phyloP scores from a whole-genome alignment of 2,888 invertebrate species.

The Mamestra brassicae region DNA sequence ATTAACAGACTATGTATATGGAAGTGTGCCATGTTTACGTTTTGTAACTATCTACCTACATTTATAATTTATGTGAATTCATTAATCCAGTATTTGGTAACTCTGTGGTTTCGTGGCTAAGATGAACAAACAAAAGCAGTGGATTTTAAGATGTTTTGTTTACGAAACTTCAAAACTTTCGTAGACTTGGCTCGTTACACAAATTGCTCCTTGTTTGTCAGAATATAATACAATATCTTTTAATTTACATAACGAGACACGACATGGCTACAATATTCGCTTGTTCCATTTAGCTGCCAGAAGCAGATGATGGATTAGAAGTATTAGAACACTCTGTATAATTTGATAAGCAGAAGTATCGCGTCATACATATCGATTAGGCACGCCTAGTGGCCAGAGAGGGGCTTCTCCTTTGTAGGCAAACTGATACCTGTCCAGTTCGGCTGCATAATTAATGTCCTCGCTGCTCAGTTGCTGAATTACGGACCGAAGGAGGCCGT shows the following conservation, averaged over 20 bases:
- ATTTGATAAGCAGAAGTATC: conserved; percentile 72
- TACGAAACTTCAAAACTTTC: conserved; percentile 39
- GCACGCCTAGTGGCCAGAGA: conserved; percentile 72
- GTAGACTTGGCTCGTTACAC: conserved; percentile 26
- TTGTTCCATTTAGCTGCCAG: conserved; percentile 34
- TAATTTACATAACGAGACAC: conserved; percentile 32
- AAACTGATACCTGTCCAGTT: conserved; percentile 65
- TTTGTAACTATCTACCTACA: conserved; percentile 9
- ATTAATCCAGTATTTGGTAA: conserved; percentile 37
- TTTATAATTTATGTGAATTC: conserved; percentile 24
- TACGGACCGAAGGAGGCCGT: conserved; percentile 24
- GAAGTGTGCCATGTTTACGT: conserved; percentile 41
- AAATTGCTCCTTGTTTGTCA: conserved; percentile 37
- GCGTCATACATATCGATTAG: conserved; percentile 75
- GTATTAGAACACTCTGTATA: conserved; percentile 63
- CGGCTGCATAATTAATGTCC: conserved; percentile 58
- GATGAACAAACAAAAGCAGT: conserved; percentile 30
- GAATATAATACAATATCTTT: conserved; percentile 38
- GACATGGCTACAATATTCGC: conserved; percentile 21
- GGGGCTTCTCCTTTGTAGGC: conserved; percentile 76
- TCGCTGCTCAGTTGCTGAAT: conserved; percentile 30
- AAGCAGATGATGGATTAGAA: conserved; percentile 67
- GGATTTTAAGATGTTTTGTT: conserved; percentile 44
- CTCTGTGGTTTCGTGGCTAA: conserved; percentile 16
- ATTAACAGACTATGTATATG: conserved; percentile 18